Conservation (phyloP, 2,113 vertebrate species). For the Sturnira hondurensis region DNA sequence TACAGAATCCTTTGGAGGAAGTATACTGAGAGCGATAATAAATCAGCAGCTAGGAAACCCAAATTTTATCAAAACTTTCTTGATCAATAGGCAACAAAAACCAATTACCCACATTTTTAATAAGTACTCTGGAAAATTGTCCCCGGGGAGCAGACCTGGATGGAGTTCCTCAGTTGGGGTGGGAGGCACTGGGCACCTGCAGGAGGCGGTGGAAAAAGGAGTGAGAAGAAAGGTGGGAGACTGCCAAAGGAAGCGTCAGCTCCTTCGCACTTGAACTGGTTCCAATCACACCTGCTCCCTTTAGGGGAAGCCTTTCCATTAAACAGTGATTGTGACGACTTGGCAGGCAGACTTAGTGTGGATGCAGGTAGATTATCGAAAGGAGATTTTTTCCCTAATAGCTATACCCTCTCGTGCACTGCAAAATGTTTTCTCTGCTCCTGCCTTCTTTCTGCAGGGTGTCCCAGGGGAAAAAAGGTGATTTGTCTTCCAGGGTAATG, state of each 20-base stretch:
- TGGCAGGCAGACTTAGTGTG: slow-evolving; percentile 55
- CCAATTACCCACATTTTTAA: slow-evolving; percentile 46
- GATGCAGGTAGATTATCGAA: slow-evolving; percentile 66
- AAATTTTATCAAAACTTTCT: neutral
- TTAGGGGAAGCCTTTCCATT: slow-evolving; percentile 69
- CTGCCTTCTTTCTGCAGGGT: neutral
- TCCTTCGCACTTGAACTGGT: slow-evolving; percentile 57
- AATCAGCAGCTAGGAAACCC: neutral
- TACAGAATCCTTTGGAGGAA: neutral
- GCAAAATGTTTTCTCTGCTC: neutral
- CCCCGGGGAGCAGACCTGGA: slow-evolving; percentile 45
- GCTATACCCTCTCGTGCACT: neutral
- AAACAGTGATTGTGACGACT: slow-evolving; percentile 62
- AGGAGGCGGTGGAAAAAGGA: slow-evolving; percentile 19
- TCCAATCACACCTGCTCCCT: slow-evolving; percentile 74
- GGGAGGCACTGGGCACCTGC: slow-evolving; percentile 42
- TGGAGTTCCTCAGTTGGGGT: neutral
- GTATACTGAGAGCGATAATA: neutral
- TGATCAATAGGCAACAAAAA: neutral
- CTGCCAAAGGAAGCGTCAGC: slow-evolving; percentile 53
- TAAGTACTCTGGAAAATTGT: slow-evolving; percentile 40
- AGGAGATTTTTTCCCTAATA: slow-evolving; percentile 44
- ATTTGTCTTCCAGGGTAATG: neutral
- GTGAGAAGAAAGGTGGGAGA: slow-evolving; percentile 52
- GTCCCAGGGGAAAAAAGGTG: neutral